phyloP scores from a whole-genome alignment of 2,888 invertebrate genomes.

The Syrphus vitripennis region DNA sequence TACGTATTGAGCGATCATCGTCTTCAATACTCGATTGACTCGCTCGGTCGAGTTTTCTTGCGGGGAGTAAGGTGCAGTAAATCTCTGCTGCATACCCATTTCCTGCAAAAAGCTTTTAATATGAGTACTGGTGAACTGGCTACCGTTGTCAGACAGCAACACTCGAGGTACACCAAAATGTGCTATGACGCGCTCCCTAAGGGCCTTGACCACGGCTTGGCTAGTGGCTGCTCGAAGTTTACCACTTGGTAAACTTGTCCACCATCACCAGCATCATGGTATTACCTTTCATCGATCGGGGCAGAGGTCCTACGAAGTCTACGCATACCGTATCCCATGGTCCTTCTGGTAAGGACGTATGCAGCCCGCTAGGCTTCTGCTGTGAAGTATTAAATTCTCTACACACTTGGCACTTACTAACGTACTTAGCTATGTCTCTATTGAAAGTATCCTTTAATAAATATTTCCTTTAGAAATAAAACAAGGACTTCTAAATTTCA shows the following conservation, averaged over 20 bases:
- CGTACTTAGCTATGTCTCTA: neutral
- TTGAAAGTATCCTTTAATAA: no score
- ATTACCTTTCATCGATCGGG: neutral
- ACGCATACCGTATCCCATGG: neutral
- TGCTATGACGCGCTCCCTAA: neutral
- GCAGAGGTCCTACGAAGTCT: neutral
- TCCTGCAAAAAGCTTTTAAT: neutral
- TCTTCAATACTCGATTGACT: neutral
- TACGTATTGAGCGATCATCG: neutral
- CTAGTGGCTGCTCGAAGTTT: neutral
- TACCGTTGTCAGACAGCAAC: neutral
- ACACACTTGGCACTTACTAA: neutral
- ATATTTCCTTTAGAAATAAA: no score
- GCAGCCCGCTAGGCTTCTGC: neutral
- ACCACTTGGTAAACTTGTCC: neutral
- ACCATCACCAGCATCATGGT: neutral
- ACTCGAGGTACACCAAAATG: neutral
- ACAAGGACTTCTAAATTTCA: no score
- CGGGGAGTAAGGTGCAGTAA: neutral
- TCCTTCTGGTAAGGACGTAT: neutral
- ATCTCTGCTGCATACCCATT: neutral
- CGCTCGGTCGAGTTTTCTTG: neutral
- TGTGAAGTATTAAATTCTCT: neutral
- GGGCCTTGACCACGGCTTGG: neutral
- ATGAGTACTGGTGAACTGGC: neutral